These are phyloP conservation scores for Torymus auratus DNA, from an alignment of 2,888 invertebrate genomes.

Conservation along the genomic window DNA sequence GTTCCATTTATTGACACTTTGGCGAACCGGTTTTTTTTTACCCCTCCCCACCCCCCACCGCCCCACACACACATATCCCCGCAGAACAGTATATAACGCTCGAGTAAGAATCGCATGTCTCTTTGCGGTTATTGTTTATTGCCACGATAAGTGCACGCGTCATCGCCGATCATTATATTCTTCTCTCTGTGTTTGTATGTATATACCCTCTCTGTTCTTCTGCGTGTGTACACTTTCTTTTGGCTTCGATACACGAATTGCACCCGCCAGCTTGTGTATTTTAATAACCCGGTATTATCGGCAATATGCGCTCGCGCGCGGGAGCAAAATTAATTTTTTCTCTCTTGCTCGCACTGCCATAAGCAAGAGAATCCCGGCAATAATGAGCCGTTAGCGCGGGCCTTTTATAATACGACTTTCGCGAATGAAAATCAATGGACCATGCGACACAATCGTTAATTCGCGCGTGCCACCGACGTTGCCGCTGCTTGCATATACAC, in stretches of 20 bases:
- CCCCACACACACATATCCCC: not conserved
- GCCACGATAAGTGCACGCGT: conserved; percentile 38
- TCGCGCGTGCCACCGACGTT: not conserved
- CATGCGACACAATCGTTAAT: conserved; percentile 1
- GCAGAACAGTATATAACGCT: no score
- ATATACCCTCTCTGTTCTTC: no score
- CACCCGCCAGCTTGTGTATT: not conserved
- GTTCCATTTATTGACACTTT: conserved; percentile 47
- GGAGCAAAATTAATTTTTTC: conserved; percentile 32
- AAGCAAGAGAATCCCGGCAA: not conserved
- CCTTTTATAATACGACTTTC: conserved; percentile 30
- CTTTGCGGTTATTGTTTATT: conserved; percentile 50
- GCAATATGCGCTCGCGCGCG: not conserved
- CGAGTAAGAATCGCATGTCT: not conserved
- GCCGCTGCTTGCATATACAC: no score
- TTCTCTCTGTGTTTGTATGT: no score
- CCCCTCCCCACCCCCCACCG: not conserved
- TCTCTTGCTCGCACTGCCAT: no score
- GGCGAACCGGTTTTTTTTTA: conserved; percentile 36
- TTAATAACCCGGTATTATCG: conserved; percentile 30
- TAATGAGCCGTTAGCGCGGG: not conserved
- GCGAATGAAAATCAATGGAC: conserved; percentile 23
- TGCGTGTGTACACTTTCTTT: not conserved
- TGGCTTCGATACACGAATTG: conserved; percentile 2
- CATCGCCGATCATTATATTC: conserved; percentile 13